Evolutionary conservation across 2,888 invertebrate genomes (phyloP).

Genomic region (Hipparchia semele): DNA sequence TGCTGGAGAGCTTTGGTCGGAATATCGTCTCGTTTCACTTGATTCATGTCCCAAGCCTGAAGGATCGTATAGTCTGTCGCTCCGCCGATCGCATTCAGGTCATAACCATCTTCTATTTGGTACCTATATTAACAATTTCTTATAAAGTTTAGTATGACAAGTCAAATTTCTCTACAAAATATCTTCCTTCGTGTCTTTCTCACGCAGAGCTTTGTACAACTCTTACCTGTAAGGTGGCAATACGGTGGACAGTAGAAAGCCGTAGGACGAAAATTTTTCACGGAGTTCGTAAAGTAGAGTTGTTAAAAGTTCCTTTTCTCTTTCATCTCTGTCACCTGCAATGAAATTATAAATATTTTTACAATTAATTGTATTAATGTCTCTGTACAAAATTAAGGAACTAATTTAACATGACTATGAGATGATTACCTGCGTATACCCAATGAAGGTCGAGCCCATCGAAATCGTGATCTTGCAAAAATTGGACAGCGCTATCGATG

Average conservation of each 20-base stretch:
- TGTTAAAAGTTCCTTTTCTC: conserved; percentile 82
- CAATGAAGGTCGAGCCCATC: conserved; percentile 93
- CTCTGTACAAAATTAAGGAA: not conserved
- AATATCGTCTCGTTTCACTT: conserved; percentile 70
- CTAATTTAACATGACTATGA: not conserved
- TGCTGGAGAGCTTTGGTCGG: conserved; percentile 74
- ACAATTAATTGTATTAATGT: not conserved
- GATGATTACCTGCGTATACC: conserved; percentile 85
- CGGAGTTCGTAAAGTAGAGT: conserved; percentile 84
- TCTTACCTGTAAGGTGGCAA: conserved; percentile 82
- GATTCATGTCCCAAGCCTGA: conserved; percentile 85
- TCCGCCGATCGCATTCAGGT: conserved; percentile 83
- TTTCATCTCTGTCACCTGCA: conserved; percentile 71
- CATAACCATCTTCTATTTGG: conserved; percentile 86
- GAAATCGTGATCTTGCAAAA: conserved; percentile 87
- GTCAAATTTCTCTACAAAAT: not conserved
- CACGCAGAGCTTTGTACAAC: too few relatives aligned
- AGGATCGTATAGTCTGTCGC: conserved; percentile 87
- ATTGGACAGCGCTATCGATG: conserved; percentile 84
- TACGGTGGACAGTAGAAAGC: conserved; percentile 82
- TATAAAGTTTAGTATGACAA: not conserved
- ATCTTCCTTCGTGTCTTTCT: not conserved
- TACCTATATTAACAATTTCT: conserved; percentile 54
- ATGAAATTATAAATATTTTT: not conserved
- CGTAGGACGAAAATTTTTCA: conserved; percentile 82